These are phyloP conservation scores for Aeoliscus strigatus DNA, from an alignment of 2,797 vertebrate genomes.

Conservation along the genomic window DNA sequence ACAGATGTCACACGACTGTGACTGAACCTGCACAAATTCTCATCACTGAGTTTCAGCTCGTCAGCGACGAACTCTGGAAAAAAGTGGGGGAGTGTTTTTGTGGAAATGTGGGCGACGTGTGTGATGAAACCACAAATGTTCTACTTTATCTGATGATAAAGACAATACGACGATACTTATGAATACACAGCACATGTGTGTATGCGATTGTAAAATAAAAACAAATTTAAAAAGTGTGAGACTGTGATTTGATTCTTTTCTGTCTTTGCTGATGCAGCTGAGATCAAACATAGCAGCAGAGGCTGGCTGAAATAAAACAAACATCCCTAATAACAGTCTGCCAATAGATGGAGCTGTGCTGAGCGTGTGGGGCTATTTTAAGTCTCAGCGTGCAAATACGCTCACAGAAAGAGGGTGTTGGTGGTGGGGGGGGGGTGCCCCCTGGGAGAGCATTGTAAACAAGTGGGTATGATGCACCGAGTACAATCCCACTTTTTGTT, in stretches of 20 bases:
- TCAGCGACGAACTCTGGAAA: too few species aligned
- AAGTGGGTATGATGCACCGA: slow-evolving; percentile 66
- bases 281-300: slow-evolving; percentile 43
- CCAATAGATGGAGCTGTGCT: slow-evolving; percentile 58
- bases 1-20: too few species aligned
- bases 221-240: slow-evolving; percentile 1
- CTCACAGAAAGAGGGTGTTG: slow-evolving; percentile 65
- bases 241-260: slow-evolving; percentile 17
- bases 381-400: slow-evolving; percentile 66
- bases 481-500: slow-evolving; percentile 70
- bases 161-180: too few species aligned
- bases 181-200: too few species aligned
- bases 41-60: too few species aligned
- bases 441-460: slow-evolving; percentile 70
- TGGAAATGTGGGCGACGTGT: too few species aligned
- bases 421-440: slow-evolving; percentile 41
- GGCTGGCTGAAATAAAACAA: slow-evolving; percentile 34
- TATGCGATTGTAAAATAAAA: too few species aligned
- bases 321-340: slow-evolving; percentile 25
- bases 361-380: slow-evolving; percentile 68
- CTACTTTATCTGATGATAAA: too few species aligned
- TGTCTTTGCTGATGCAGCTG: slow-evolving; percentile 11
- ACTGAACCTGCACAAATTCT: too few species aligned
- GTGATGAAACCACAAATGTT: too few species aligned
- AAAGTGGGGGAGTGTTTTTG: too few species aligned